Conservation (phyloP, 2,113 vertebrate species). For the Progne subis region DNA sequence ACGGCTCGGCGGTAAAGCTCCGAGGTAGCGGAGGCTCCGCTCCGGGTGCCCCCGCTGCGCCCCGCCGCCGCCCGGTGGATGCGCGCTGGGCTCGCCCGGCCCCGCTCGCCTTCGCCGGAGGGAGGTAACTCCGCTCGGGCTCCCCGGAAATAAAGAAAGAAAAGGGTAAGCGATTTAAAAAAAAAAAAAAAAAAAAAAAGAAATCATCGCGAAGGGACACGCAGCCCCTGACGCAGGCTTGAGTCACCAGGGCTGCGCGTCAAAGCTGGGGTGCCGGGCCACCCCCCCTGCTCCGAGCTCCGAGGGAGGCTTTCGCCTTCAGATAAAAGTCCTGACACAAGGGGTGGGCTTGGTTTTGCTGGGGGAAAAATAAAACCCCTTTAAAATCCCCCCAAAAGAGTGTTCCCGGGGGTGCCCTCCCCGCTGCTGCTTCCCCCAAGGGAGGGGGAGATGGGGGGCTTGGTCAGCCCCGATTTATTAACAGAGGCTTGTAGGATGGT, state of each 20-base stretch:
- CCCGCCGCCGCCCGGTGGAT: not conserved
- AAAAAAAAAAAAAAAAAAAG: not conserved
- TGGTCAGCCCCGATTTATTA: accelerated
- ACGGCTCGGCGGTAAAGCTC: not conserved
- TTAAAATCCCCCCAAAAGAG: accelerated
- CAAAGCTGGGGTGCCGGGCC: conserved; percentile 41
- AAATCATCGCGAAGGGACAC: not conserved
- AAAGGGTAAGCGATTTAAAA: no score
- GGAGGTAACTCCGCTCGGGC: not conserved
- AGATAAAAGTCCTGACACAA: not conserved
- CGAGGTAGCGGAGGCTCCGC: not conserved
- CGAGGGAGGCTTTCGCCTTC: not conserved
- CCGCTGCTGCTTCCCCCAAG: not conserved
- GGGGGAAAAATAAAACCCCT: not conserved
- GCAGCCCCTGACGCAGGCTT: conserved; percentile 75
- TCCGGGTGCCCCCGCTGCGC: no score
- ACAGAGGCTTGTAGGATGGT: not conserved
- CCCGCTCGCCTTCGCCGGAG: not conserved
- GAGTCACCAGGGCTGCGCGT: conserved; percentile 74
- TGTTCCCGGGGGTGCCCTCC: accelerated
- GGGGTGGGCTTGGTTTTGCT: not conserved
- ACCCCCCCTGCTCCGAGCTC: not conserved
- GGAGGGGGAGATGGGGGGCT: accelerated
- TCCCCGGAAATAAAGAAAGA: not conserved
- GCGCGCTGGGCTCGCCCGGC: conserved; percentile 9